Evolutionary conservation across 2,888 invertebrate species (phyloP).

Genomic region (Pyralis farinalis): DNA sequence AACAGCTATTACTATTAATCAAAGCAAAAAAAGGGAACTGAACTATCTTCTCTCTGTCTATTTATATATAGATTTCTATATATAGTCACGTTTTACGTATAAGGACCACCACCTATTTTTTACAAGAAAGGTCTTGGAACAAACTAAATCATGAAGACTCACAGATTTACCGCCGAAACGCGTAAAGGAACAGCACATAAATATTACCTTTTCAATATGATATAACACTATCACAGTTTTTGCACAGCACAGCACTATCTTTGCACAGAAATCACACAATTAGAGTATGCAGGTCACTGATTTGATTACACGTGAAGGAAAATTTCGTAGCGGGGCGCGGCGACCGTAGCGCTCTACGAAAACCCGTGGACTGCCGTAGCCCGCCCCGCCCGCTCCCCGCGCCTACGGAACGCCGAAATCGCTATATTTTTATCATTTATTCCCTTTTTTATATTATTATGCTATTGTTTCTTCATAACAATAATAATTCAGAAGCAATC

Average conservation of each 20-base stretch:
- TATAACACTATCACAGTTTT: constrained; percentile 8
- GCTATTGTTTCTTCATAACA: constrained; percentile 8
- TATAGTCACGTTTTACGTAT: too few species aligned
- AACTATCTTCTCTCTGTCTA: too few species aligned
- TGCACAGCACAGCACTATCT: constrained; percentile 19
- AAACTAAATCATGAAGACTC: constrained; percentile 3
- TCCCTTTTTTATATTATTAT: constrained; percentile 20
- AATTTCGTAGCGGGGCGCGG: constrained; percentile 38
- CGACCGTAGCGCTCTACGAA: constrained; percentile 66
- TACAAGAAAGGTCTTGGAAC: too few species aligned
- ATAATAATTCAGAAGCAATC: constrained; percentile 8
- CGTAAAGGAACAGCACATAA: neutral
- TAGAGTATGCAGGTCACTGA: constrained; percentile 4
- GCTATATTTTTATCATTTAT: constrained; percentile 25
- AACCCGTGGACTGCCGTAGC: constrained; percentile 68
- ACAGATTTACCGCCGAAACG: neutral
- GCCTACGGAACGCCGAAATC: constrained; percentile 31
- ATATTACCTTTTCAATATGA: constrained; percentile 6
- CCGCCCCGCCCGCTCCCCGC: constrained; percentile 50
- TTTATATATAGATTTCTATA: too few species aligned
- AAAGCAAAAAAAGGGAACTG: too few species aligned
- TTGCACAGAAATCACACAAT: constrained; percentile 10
- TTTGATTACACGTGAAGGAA: constrained; percentile 2
- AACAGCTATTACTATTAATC: too few species aligned
- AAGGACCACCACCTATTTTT: too few species aligned